Evolutionary conservation across 30 jellyfish, hydroid and myxozoan species (phyloP), one percentile per base, ranked within the genome.

Genomic region (Morbakka virulenta): DNA sequence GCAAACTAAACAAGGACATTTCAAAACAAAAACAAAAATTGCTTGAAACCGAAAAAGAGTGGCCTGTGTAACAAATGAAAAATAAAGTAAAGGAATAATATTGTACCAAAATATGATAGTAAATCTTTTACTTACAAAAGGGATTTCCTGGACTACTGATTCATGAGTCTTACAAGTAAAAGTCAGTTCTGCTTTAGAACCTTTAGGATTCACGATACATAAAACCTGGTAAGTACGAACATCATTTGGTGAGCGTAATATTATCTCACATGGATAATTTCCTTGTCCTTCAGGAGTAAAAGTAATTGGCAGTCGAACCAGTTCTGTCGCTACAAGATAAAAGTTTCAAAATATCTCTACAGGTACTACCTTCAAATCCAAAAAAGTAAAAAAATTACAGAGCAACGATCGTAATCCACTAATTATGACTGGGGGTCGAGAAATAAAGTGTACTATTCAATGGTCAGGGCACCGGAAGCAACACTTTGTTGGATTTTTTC

Each of bases 211-310:
- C 28, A 86, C 93, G 1, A 94, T 85, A 63, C 89, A 91, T 64
- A 83, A 95, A 14, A 92, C 24, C 29, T 81, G 92, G 69, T 72
- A 85, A 2, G 85, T 96, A 13, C 98, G 96, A 47, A 92, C 70
- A 52, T 92, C 98, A 52, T 78, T 62, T 2, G 92, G 81, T 14
- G 96, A 81, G 47, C 76, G 50, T 68, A 92, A 50, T 6, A 92
- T 79, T 4, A 92, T 80, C 64, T 84, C 77, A 52, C 96, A 79
- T 31, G 76, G 84, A 85, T 92, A 92, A 52, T 92, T 96, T 2
- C 98, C 98, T 31, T 96, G 96, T 22, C 85, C 85, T 24, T 79
- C 91, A 50, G 98, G 95, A 34, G 32, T 49, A 32, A 92, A 68
- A 22, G 78, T 50, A 26, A 92, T 84, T 0, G 98, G 98, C 50